Conservation (phyloP, 1,140 invertebrate species). For the Trissolcus basalis region DNA sequence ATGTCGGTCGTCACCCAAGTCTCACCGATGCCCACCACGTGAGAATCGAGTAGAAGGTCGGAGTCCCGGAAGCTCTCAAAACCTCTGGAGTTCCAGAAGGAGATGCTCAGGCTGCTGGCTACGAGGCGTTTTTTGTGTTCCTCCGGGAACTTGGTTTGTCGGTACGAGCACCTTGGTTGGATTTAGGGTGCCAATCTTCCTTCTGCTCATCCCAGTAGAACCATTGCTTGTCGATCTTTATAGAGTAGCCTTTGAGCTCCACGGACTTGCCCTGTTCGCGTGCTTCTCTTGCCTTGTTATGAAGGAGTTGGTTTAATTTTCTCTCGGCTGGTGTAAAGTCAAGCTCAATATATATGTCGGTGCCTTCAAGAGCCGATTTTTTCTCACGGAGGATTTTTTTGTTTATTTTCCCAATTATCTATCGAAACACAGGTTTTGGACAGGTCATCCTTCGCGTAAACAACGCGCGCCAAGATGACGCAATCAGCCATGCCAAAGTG, state of each 20-base stretch:
- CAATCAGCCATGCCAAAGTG: no score
- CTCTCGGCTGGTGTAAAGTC: background rate
- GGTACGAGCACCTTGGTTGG: background rate
- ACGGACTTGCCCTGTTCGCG: background rate
- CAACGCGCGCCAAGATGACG: no score
- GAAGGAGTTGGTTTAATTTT: background rate
- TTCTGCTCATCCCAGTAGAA: background rate
- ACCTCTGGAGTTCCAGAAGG: constrained; percentile 7
- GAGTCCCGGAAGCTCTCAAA: background rate
- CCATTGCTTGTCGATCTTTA: background rate
- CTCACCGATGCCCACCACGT: constrained; percentile 1
- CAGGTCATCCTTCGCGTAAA: no score
- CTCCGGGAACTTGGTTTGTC: background rate
- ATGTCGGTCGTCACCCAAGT: background rate
- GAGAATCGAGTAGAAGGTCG: background rate
- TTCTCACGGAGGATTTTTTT: no score
- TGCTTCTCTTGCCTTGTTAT: no score
- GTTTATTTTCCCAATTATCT: no score
- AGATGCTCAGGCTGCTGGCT: constrained; percentile 6
- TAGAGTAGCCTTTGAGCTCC: background rate
- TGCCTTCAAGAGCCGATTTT: no score
- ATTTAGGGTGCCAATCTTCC: background rate
- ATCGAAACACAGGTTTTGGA: no score
- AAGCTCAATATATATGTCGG: no score
- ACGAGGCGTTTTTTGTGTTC: background rate